Evolutionary conservation across 2,113 vertebrate species (phyloP).

Genomic region (Syrrhaptes paradoxus): DNA sequence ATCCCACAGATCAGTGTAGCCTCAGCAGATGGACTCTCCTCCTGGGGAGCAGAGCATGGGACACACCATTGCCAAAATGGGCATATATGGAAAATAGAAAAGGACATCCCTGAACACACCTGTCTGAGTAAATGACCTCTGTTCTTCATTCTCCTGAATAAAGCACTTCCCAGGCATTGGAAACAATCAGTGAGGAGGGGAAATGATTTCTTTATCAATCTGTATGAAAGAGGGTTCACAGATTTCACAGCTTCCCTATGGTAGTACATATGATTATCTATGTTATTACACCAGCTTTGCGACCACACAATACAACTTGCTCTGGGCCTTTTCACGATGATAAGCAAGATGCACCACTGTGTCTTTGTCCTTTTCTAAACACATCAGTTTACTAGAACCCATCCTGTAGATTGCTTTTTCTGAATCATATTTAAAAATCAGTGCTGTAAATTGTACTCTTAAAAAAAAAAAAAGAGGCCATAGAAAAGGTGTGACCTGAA

Average conservation of each 20-base stretch:
- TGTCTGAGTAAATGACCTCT: background rate
- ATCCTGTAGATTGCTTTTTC: background rate
- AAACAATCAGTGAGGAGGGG: background rate
- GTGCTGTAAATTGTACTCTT: constrained; percentile 33
- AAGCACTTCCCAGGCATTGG: background rate
- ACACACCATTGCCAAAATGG: background rate
- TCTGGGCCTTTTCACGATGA: background rate
- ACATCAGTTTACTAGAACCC: background rate
- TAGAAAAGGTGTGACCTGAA: constrained; percentile 63
- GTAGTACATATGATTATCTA: background rate
- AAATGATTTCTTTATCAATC: background rate
- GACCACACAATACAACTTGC: background rate
- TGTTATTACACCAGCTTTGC: background rate
- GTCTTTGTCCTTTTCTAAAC: constrained; percentile 9
- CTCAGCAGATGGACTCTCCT: background rate
- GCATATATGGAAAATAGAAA: constrained; percentile 1
- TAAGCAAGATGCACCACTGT: background rate
- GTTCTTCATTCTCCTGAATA: background rate
- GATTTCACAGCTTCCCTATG: constrained; percentile 1
- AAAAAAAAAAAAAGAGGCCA: constrained; percentile 19
- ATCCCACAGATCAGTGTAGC: background rate
- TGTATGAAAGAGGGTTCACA: background rate
- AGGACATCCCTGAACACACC: background rate
- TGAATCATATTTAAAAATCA: constrained; percentile 39
- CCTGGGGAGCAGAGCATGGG: background rate